A percentile compares a stretch with the other conserved stretches of the same genome.
These are phyloP conservation scores for Octopus bimaculoides DNA, from an alignment of 1,140 invertebrate genomes.

Conservation along the genomic window DNA sequence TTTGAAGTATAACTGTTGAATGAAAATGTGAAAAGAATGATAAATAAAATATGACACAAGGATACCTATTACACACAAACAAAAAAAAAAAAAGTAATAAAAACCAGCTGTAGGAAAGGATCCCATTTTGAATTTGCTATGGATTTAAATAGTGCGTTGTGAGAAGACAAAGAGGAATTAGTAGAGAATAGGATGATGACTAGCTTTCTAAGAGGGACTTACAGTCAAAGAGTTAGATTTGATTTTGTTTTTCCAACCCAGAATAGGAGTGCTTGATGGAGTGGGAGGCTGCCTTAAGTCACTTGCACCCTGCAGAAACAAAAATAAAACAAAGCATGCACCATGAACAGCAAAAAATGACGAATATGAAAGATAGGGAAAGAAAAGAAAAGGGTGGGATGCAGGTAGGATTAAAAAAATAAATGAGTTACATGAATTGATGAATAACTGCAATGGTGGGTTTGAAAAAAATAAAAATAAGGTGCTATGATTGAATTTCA, in stretches of 20 bases:
- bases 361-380: not conserved
- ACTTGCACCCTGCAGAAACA: conserved; percentile 27
- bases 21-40: no score
- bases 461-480: no score
- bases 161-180: not conserved
- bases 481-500: no score
- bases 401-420: not conserved
- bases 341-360: conserved; percentile 17
- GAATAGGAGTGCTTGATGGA: conserved; percentile 40
- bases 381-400: not conserved
- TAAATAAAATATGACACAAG: no score
- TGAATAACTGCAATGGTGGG: no score
- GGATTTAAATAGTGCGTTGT: not conserved
- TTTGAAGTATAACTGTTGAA: no score
- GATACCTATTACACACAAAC: no score
- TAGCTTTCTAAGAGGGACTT: conserved; percentile 5
- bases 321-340: conserved; percentile 27
- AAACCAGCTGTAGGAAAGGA: no score
- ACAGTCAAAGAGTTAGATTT: conserved; percentile 33
- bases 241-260: conserved; percentile 53
- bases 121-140: no score
- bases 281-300: conserved; percentile 30
- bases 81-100: no score
- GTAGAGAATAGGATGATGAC: not conserved
- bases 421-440: not conserved